Conservation (phyloP, 2,888 invertebrate genomes). For the Steromphala cineraria region DNA sequence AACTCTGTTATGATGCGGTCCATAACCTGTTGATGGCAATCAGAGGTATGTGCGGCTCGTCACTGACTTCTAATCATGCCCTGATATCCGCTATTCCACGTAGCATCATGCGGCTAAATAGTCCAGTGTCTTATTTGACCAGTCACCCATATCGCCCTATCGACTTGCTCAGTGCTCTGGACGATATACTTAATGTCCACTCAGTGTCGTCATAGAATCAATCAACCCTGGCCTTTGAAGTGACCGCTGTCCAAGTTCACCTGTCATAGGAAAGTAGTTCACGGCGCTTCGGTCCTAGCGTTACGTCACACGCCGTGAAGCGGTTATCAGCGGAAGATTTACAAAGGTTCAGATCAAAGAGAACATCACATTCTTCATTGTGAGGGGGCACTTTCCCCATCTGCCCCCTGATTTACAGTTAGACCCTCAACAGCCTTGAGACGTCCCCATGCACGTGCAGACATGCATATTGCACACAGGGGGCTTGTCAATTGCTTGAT, state of each 20-base stretch:
- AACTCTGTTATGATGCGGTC: too few relatives aligned
- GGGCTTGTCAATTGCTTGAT: too few relatives aligned
- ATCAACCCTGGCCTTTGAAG: not conserved
- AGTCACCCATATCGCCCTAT: not conserved
- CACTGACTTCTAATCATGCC: not conserved
- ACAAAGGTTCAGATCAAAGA: too few relatives aligned
- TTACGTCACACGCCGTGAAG: not conserved
- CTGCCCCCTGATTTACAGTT: too few relatives aligned
- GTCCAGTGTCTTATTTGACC: not conserved
- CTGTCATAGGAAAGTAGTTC: not conserved
- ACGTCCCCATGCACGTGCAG: too few relatives aligned
- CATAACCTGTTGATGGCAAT: not conserved
- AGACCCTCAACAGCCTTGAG: too few relatives aligned
- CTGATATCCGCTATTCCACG: not conserved
- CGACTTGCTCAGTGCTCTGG: not conserved
- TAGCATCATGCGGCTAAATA: constrained; percentile 6
- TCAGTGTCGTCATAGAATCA: not conserved
- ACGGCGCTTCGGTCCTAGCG: not conserved
- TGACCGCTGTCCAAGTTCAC: not conserved
- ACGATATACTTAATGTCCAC: constrained; percentile 4
- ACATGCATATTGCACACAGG: too few relatives aligned
- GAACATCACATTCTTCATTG: too few relatives aligned
- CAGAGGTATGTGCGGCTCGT: not conserved
- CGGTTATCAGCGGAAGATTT: not conserved
- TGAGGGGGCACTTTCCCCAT: too few relatives aligned